Conservation (phyloP, 2,888 invertebrate species). For the Pachydiplax longipennis region DNA sequence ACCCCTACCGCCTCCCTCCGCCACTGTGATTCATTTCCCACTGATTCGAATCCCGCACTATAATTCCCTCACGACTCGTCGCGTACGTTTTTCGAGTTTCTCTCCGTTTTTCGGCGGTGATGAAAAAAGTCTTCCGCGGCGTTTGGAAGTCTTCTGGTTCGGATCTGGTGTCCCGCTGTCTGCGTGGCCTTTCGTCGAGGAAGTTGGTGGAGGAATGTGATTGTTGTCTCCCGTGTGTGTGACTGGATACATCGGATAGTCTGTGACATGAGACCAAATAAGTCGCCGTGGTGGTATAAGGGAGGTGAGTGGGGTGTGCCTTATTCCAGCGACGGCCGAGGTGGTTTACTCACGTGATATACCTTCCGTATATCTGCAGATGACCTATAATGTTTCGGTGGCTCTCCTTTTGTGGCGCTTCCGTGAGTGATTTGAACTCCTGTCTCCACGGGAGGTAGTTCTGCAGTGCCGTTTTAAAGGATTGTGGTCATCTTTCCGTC, state of each 20-base stretch:
- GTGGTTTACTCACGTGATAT: too few species aligned
- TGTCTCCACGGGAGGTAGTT: too few species aligned
- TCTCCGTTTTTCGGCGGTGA: not conserved
- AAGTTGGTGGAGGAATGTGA: not conserved
- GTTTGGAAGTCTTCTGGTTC: not conserved
- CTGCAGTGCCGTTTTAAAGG: too few species aligned
- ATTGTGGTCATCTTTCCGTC: too few species aligned
- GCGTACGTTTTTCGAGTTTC: not conserved
- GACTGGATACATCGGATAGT: not conserved
- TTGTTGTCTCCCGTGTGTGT: not conserved
- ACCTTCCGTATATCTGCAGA: too few species aligned
- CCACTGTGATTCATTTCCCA: slow-evolving; percentile 25
- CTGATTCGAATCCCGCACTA: not conserved
- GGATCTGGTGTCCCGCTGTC: not conserved
- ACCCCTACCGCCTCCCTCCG: not conserved
- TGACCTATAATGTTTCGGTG: too few species aligned
- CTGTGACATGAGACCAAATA: not conserved
- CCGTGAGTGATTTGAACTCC: too few species aligned
- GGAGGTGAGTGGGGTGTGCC: not conserved
- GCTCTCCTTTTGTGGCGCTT: too few species aligned
- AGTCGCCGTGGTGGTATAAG: not conserved
- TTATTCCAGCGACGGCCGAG: too few species aligned
- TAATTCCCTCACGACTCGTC: not conserved
- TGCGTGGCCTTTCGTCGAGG: not conserved
- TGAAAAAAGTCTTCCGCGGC: not conserved